Evolutionary conservation across 2,113 vertebrate genomes (phyloP).

Genomic region (Catharus fuscescens): DNA sequence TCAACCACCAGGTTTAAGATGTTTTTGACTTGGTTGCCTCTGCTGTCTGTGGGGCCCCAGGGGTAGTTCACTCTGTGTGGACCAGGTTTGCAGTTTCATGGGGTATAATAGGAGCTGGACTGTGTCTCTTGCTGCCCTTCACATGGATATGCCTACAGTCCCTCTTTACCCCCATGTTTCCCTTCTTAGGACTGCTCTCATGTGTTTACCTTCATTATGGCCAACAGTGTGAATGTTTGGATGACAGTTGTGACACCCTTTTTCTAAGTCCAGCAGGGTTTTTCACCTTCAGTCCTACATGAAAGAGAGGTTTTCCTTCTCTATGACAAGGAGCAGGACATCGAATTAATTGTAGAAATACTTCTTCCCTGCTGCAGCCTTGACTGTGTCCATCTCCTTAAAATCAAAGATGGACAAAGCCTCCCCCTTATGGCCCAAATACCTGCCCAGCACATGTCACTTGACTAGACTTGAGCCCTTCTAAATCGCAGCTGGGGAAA

Average conservation of each 20-base stretch:
- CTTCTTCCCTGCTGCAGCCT: not conserved
- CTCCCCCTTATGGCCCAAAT: not conserved
- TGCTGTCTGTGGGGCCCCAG: fast-evolving
- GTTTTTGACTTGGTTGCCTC: not conserved
- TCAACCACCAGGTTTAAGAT: not conserved
- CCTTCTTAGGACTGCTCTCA: not conserved
- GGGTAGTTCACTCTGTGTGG: fast-evolving
- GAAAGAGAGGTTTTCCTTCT: not conserved
- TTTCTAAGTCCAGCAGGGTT: not conserved
- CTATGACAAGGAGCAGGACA: not conserved
- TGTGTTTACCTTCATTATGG: not conserved
- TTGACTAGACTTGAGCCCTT: not conserved
- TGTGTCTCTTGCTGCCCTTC: not conserved
- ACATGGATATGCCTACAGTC: not conserved
- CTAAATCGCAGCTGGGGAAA: not conserved
- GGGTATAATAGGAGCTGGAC: not conserved
- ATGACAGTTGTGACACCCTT: not conserved
- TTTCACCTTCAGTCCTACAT: not conserved
- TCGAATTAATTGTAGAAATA: not conserved
- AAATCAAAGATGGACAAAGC: not conserved
- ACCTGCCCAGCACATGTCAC: not conserved
- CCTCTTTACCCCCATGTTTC: not conserved
- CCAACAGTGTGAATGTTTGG: not conserved
- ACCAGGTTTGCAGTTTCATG: not conserved
- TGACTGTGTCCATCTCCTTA: not conserved